phyloP scores from a whole-genome alignment of 2,113 vertebrate species.

The Phalacrocorax aristotelis region DNA sequence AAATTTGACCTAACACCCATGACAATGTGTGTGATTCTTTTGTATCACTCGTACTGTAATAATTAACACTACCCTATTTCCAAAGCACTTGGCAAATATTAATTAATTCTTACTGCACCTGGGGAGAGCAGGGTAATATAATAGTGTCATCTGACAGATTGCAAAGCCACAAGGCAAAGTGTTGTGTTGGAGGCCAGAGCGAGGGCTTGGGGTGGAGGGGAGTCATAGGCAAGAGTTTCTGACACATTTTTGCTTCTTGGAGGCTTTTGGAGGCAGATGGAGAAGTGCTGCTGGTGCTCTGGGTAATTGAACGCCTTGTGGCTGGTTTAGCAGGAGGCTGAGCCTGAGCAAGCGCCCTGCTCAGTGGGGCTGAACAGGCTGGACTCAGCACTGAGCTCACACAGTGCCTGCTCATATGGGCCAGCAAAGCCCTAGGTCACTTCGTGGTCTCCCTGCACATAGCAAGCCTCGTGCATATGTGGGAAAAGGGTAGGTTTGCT shows the following conservation, averaged over 20 bases:
- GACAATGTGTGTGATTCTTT: not conserved
- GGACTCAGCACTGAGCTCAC: rapidly evolving
- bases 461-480: not conserved
- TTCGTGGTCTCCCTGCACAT: no score
- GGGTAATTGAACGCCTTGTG: rapidly evolving
- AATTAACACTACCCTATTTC: not conserved
- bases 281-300: not conserved
- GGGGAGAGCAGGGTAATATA: not conserved
- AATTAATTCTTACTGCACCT: not conserved
- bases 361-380: not conserved
- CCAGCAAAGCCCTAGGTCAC: not conserved
- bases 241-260: not conserved
- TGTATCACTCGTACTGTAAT: not conserved
- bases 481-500: not conserved
- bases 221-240: not conserved
- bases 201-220: not conserved
- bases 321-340: not conserved
- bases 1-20: rapidly evolving
- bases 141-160: not conserved
- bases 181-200: not conserved
- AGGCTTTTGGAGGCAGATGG: not conserved
- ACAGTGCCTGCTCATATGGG: rapidly evolving
- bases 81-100: not conserved
- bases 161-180: not conserved
- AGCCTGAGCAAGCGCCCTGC: rapidly evolving